These are phyloP conservation scores for Microctenopoma lineatum DNA, from an alignment of 2,797 vertebrate species.

Conservation along the genomic window DNA sequence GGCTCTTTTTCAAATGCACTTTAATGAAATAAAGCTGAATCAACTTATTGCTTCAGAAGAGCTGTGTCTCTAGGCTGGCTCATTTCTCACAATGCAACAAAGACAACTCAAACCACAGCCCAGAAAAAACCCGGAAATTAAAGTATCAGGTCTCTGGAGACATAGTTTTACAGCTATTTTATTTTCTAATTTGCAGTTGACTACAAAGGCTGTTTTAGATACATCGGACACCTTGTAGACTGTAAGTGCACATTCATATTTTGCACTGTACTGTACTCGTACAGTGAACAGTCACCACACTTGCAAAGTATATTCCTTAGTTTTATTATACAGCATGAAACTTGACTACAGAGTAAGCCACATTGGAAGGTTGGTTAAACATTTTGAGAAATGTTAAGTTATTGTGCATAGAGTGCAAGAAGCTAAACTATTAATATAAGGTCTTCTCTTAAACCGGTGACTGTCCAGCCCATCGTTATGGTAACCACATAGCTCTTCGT, in stretches of 20 bases:
- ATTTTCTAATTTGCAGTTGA: not conserved
- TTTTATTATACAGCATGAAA: not conserved
- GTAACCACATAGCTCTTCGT: conserved; percentile 1
- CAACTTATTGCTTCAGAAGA: conserved; percentile 58
- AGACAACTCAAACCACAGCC: too few relatives aligned
- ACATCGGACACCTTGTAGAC: too few relatives aligned
- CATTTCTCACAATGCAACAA: conserved; percentile 12
- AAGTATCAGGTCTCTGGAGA: not conserved
- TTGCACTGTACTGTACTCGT: not conserved
- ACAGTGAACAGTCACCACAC: not conserved
- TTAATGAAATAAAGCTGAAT: conserved; percentile 55
- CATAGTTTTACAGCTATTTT: not conserved
- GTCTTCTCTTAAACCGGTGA: not conserved
- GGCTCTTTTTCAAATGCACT: conserved; percentile 62
- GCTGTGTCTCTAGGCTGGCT: conserved; percentile 41
- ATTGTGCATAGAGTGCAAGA: not conserved
- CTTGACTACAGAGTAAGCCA: not conserved
- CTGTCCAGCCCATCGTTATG: conserved; percentile 11
- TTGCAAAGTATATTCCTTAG: not conserved
- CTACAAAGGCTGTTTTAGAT: too few relatives aligned
- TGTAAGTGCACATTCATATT: not conserved
- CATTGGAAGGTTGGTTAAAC: not conserved
- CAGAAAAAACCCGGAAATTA: too few relatives aligned
- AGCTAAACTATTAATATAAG: not conserved
- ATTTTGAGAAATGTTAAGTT: not conserved